A percentile compares a stretch with the other conserved stretches of the same genome.
Evolutionary conservation across 2,888 invertebrate genomes (phyloP).

Genomic region (Andrena dorsata): DNA sequence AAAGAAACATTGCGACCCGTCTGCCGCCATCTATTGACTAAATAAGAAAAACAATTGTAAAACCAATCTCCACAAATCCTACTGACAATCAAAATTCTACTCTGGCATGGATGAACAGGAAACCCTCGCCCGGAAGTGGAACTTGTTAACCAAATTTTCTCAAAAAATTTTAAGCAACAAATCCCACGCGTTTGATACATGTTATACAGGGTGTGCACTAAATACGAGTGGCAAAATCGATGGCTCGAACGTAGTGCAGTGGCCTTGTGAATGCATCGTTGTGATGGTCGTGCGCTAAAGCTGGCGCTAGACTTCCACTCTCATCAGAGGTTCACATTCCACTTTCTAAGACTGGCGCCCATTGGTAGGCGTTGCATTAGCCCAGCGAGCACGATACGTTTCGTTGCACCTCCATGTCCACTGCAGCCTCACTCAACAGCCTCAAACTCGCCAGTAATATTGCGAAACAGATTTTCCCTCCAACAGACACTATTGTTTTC

Average conservation of each 20-base stretch:
- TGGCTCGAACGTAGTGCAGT: background rate
- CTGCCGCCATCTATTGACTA: too few species aligned
- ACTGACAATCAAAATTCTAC: too few species aligned
- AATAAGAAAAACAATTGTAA: too few species aligned
- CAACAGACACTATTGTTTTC: conserved; percentile 27
- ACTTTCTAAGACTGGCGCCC: conserved; percentile 69
- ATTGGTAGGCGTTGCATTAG: conserved; percentile 68
- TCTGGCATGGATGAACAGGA: too few species aligned
- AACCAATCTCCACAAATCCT: too few species aligned
- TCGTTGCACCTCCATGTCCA: conserved; percentile 29
- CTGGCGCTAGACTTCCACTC: conserved; percentile 55
- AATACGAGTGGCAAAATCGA: background rate
- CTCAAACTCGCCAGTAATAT: conserved; percentile 20
- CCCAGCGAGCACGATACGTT: conserved; percentile 62
- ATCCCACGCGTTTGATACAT: background rate
- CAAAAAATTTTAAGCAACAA: too few species aligned
- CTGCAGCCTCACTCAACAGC: conserved; percentile 3
- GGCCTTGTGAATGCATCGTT: background rate
- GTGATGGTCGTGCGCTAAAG: conserved; percentile 22
- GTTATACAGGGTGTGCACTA: background rate
- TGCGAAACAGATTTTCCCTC: conserved; percentile 37
- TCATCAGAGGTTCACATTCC: conserved; percentile 69
- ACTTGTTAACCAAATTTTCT: too few species aligned
- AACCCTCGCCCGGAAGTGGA: too few species aligned
- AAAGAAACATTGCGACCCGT: too few species aligned